phyloP scores from a whole-genome alignment of 2,888 invertebrate genomes.

The Trachelus troglodyta region DNA sequence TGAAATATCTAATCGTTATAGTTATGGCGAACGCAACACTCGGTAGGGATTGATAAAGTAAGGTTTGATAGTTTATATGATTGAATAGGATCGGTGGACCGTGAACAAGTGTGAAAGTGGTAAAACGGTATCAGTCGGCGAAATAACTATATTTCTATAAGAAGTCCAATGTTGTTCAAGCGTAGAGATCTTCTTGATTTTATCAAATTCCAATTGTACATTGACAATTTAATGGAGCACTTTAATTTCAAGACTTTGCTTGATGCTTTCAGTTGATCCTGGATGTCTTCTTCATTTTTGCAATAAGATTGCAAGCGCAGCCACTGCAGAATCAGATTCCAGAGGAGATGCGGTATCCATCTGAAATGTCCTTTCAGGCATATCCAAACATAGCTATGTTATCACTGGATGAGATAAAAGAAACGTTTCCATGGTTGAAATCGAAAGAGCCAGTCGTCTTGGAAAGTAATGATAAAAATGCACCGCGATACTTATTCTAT shows the following conservation, averaged over 20 bases:
- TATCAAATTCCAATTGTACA: background rate
- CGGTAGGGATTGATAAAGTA: background rate
- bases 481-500: constrained; percentile 13
- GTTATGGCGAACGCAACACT: background rate
- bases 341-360: background rate
- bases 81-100: constrained; percentile 19
- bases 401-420: constrained; percentile 11
- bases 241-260: background rate
- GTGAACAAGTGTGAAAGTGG: constrained; percentile 31
- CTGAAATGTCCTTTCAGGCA: constrained; percentile 9
- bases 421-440: constrained; percentile 16
- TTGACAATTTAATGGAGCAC: background rate
- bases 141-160: background rate
- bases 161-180: background rate
- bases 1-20: background rate
- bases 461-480: constrained; percentile 3
- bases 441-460: background rate
- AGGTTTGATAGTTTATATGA: background rate
- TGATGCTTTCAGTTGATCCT: constrained; percentile 28
- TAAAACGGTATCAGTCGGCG: constrained; percentile 11
- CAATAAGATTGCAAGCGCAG: constrained; percentile 26
- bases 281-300: constrained; percentile 28
- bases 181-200: background rate
- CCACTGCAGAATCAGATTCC: constrained; percentile 14
- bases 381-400: constrained; percentile 12